Evolutionary conservation across 2,888 invertebrate species (phyloP).

Genomic region (Meandrusa payeni): DNA sequence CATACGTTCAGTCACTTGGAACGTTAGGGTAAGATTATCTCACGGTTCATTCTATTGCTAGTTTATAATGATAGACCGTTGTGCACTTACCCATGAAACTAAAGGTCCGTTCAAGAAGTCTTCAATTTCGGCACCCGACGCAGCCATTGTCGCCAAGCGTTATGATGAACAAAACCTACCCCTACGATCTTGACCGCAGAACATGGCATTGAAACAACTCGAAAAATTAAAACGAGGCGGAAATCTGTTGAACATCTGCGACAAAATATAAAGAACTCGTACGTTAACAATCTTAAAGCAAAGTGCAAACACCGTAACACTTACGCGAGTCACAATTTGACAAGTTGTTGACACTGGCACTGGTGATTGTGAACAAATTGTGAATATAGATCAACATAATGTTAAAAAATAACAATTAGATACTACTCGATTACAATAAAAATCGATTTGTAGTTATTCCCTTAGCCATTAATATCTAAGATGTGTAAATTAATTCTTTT

Average conservation of each 20-base stretch:
- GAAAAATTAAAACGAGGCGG: constrained; percentile 38
- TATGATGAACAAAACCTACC: constrained; percentile 59
- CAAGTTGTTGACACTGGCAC: constrained; percentile 6
- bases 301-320: constrained; percentile 40
- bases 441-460: too few relatives aligned
- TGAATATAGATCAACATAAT: too few relatives aligned
- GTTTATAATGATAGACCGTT: constrained; percentile 59
- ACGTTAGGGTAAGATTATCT: constrained; percentile 52
- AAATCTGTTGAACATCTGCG: constrained; percentile 61
- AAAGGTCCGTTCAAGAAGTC: constrained; percentile 91
- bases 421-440: too few relatives aligned
- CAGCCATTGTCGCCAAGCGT: constrained; percentile 76
- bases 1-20: constrained; percentile 49
- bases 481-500: too few relatives aligned
- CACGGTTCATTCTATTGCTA: constrained; percentile 48
- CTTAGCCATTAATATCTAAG: too few relatives aligned
- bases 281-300: constrained; percentile 27
- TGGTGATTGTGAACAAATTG: background rate
- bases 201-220: constrained; percentile 58
- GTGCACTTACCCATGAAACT: constrained; percentile 90
- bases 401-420: too few relatives aligned
- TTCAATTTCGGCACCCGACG: constrained; percentile 87
- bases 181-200: constrained; percentile 48
- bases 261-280: constrained; percentile 43
- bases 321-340: constrained; percentile 14